phyloP scores from a whole-genome alignment of 1,140 invertebrate genomes.

The Aphis craccivora region DNA sequence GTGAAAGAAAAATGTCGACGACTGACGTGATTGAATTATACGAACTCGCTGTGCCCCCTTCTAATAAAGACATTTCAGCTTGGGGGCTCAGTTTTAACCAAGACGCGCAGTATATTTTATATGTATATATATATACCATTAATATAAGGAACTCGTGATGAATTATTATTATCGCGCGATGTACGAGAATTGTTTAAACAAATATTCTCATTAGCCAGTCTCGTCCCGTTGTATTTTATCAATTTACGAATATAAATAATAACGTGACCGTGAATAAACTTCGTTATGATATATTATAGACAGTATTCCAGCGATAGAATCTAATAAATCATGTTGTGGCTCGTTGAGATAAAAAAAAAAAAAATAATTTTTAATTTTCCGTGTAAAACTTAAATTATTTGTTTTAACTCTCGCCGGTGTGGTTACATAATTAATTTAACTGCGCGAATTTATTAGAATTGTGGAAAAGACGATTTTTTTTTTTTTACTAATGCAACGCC shows the following conservation, averaged over 20 bases:
- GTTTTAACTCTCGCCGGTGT: not conserved
- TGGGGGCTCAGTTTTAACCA: not conserved
- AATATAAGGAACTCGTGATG: not conserved
- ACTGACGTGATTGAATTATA: slow-evolving; percentile 20
- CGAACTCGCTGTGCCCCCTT: not conserved
- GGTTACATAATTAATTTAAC: not conserved
- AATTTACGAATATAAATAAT: slow-evolving; percentile 6
- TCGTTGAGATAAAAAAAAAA: slow-evolving; percentile 16
- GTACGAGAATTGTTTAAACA: slow-evolving; percentile 6
- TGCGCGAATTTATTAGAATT: not conserved
- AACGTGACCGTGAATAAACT: not conserved
- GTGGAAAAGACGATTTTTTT: not conserved
- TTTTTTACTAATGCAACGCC: too few relatives aligned
- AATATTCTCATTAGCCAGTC: not conserved
- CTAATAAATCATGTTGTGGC: slow-evolving; percentile 27
- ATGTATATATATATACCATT: not conserved
- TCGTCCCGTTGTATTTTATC: not conserved
- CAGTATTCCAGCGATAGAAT: not conserved
- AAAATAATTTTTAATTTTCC: slow-evolving; percentile 47
- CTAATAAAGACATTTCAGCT: not conserved
- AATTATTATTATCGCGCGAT: not conserved
- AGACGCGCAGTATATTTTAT: not conserved
- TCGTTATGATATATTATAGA: slow-evolving; percentile 27
- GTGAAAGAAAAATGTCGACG: not conserved
- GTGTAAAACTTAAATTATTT: slow-evolving; percentile 8